Evolutionary conservation across 1,140 invertebrate species (phyloP).

Genomic region (Linepithema humile): DNA sequence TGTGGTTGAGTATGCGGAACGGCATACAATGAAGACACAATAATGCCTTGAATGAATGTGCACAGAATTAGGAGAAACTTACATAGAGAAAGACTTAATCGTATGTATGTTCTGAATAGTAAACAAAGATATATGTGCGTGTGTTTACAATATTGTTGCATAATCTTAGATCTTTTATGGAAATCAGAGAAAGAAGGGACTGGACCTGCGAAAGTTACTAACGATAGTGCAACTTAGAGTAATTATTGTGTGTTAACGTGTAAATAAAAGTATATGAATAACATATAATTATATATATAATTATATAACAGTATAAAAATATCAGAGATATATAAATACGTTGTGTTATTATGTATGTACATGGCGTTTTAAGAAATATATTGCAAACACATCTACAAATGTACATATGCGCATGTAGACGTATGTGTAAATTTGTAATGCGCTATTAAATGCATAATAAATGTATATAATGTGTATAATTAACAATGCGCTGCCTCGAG

Average conservation of each 20-base stretch:
- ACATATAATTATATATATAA: neutral
- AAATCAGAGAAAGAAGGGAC: neutral
- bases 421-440: conserved; percentile 72
- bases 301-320: neutral
- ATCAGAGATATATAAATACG: conserved; percentile 42
- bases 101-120: neutral
- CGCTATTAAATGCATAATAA: conserved; percentile 68
- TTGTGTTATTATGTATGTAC: conserved; percentile 66
- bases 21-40: conserved; percentile 38
- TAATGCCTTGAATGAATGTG: neutral
- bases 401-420: conserved; percentile 51
- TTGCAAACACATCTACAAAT: conserved; percentile 68
- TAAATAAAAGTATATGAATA: neutral
- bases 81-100: too few species aligned
- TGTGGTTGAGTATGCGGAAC: neutral
- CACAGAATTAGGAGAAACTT: conserved; percentile 4
- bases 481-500: conserved; percentile 64
- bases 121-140: conserved; percentile 31
- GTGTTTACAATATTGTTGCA: conserved; percentile 69
- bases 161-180: conserved; percentile 63
- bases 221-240: conserved; percentile 3
- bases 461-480: conserved; percentile 77
- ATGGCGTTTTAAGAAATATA: conserved; percentile 69
- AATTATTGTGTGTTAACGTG: conserved; percentile 46
- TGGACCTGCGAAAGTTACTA: conserved; percentile 27